A percentile compares a stretch with the other conserved stretches of the same genome.
Evolutionary conservation across 1,140 invertebrate species (phyloP).

Genomic region (Leptinotarsa lineolata): DNA sequence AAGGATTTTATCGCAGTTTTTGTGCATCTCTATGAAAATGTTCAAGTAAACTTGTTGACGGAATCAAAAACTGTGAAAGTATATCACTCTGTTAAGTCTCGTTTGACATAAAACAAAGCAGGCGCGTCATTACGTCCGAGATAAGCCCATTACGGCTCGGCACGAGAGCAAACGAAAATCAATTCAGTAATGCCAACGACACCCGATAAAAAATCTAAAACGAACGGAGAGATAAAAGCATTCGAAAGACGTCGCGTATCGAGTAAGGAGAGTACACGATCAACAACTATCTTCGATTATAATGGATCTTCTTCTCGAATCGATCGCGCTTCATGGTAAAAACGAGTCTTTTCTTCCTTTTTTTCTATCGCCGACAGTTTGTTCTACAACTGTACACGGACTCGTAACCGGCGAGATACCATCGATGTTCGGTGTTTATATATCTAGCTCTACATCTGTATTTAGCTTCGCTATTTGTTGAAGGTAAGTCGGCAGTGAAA

Average conservation of each 20-base stretch:
- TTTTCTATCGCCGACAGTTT: constrained; percentile 7
- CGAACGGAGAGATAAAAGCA: background rate
- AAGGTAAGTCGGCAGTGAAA: too few species aligned
- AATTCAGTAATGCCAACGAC: too few species aligned
- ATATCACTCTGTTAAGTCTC: too few species aligned
- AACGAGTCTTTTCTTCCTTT: background rate
- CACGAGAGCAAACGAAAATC: too few species aligned
- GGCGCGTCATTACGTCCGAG: too few species aligned
- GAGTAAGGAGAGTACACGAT: background rate
- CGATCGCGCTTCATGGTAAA: background rate
- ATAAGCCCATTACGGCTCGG: too few species aligned
- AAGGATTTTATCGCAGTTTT: too few species aligned
- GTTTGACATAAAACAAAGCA: too few species aligned
- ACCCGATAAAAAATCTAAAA: background rate
- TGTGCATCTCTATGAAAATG: too few species aligned
- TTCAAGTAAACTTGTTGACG: too few species aligned
- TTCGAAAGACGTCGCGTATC: background rate
- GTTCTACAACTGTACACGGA: background rate
- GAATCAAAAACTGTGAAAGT: too few species aligned
- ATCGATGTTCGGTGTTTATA: background rate
- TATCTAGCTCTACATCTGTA: constrained; percentile 1
- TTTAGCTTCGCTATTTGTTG: background rate
- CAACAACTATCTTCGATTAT: background rate
- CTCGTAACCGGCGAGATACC: background rate
- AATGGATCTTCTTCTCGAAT: background rate